Evolutionary conservation across 2,888 invertebrate species (phyloP).

Genomic region (Amiota minor): DNA sequence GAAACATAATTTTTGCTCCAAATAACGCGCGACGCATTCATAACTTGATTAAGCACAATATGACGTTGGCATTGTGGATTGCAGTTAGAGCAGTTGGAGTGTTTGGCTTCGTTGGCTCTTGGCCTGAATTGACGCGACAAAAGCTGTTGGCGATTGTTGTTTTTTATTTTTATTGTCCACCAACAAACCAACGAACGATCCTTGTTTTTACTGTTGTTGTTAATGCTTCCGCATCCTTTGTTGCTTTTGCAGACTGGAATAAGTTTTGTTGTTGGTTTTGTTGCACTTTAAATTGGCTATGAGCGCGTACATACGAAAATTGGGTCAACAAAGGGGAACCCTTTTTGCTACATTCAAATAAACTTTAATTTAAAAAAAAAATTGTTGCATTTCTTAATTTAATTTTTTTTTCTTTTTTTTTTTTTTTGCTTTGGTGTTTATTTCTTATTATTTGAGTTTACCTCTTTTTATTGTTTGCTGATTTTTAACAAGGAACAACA

Average conservation of each 20-base stretch:
- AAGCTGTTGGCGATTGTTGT: neutral
- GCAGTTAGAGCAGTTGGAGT: neutral
- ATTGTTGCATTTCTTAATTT: constrained; percentile 1
- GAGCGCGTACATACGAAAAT: neutral
- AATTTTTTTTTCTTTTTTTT: neutral
- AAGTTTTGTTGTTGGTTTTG: neutral
- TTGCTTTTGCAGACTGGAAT: neutral
- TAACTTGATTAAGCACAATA: neutral
- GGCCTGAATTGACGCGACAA: neutral
- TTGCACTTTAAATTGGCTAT: constrained; percentile 10
- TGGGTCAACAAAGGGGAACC: constrained; percentile 13
- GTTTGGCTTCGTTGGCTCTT: neutral
- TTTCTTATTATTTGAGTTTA: neutral
- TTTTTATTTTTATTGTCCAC: neutral
- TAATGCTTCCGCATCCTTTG: constrained; percentile 9
- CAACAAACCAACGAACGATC: neutral
- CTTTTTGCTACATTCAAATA: neutral
- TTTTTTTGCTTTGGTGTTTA: neutral
- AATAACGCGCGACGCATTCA: constrained; percentile 13
- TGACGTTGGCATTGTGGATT: neutral
- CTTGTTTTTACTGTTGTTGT: neutral
- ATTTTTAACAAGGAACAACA: constrained; percentile 4
- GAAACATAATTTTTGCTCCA: neutral
- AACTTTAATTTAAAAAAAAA: neutral
- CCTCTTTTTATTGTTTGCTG: constrained; percentile 1